Evolutionary conservation across 1,140 invertebrate genomes (phyloP).

Genomic region (Orussus abietinus): DNA sequence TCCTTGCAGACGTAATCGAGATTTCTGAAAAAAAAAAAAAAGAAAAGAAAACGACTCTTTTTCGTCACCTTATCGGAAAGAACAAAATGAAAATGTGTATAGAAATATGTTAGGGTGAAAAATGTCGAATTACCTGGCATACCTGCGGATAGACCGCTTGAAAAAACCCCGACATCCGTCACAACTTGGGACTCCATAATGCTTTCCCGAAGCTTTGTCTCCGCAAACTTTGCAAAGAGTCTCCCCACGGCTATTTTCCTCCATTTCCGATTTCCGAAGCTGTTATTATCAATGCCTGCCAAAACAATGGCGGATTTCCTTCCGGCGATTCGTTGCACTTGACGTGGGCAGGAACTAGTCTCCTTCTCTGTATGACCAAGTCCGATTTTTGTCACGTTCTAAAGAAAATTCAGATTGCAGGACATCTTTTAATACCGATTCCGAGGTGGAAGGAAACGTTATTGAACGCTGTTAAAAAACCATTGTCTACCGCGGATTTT

Average conservation of each 20-base stretch:
- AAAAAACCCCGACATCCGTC: slow-evolving; percentile 92
- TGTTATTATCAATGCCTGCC: too few relatives aligned
- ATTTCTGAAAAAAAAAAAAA: slow-evolving; percentile 59
- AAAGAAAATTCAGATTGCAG: too few relatives aligned
- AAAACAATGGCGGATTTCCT: too few relatives aligned
- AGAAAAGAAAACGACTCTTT: slow-evolving; percentile 2
- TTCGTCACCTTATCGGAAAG: not conserved
- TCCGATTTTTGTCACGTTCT: too few relatives aligned
- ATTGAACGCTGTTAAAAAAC: too few relatives aligned
- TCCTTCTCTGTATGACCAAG: too few relatives aligned
- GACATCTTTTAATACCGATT: too few relatives aligned
- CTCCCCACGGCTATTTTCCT: slow-evolving; percentile 41
- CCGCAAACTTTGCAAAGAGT: slow-evolving; percentile 75
- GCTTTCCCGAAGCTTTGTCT: slow-evolving; percentile 88
- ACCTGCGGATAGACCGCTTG: slow-evolving; percentile 83
- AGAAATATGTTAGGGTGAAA: not conserved
- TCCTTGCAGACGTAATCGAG: slow-evolving; percentile 93
- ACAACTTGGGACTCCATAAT: slow-evolving; percentile 88
- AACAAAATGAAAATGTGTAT: slow-evolving; percentile 7
- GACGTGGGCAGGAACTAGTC: too few relatives aligned
- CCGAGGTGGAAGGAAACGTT: too few relatives aligned
- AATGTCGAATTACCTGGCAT: slow-evolving; percentile 46
- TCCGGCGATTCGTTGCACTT: too few relatives aligned
- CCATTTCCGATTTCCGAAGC: too few relatives aligned
- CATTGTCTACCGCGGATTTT: too few relatives aligned